Percentiles rank a stretch among this genome's conserved stretches.
Conservation (phyloP, 1,140 invertebrate species). For the Belonocnema kinseyi region DNA sequence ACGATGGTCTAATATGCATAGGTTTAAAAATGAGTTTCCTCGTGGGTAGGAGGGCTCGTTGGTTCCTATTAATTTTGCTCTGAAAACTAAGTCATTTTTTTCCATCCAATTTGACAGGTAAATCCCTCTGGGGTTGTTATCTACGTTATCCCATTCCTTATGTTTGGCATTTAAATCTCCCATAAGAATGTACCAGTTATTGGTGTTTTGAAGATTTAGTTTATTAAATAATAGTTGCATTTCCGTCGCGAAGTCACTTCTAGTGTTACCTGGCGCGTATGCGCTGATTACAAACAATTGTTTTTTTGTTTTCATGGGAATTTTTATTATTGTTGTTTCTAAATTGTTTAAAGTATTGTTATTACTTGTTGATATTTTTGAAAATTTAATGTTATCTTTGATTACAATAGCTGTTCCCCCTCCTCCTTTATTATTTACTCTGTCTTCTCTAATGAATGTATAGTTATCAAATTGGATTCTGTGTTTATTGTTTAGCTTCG, state of each 20-base stretch:
- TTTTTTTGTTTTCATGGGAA: too few relatives aligned
- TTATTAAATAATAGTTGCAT: not conserved
- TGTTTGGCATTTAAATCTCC: slow-evolving; percentile 31
- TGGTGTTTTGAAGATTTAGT: not conserved
- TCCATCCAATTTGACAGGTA: too few relatives aligned
- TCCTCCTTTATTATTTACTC: not conserved
- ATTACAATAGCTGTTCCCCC: slow-evolving; percentile 29
- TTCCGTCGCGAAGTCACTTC: not conserved
- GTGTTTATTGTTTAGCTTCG: slow-evolving; percentile 21
- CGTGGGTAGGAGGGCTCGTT: not conserved
- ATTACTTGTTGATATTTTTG: not conserved
- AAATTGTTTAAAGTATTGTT: too few relatives aligned
- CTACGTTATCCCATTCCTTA: not conserved
- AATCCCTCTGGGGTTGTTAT: too few relatives aligned
- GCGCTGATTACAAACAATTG: slow-evolving; percentile 28
- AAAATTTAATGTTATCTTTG: slow-evolving; percentile 12
- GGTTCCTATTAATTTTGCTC: too few relatives aligned
- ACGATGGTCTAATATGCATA: too few relatives aligned
- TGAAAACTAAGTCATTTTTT: too few relatives aligned
- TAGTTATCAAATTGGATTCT: slow-evolving; percentile 34
- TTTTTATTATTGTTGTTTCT: not conserved
- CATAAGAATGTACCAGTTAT: slow-evolving; percentile 17
- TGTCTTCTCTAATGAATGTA: slow-evolving; percentile 10
- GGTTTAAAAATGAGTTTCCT: too few relatives aligned
- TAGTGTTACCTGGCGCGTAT: slow-evolving; percentile 3